These are phyloP conservation scores for Digitonthophagus gazella DNA, from an alignment of 2,888 invertebrate genomes.

Conservation along the genomic window DNA sequence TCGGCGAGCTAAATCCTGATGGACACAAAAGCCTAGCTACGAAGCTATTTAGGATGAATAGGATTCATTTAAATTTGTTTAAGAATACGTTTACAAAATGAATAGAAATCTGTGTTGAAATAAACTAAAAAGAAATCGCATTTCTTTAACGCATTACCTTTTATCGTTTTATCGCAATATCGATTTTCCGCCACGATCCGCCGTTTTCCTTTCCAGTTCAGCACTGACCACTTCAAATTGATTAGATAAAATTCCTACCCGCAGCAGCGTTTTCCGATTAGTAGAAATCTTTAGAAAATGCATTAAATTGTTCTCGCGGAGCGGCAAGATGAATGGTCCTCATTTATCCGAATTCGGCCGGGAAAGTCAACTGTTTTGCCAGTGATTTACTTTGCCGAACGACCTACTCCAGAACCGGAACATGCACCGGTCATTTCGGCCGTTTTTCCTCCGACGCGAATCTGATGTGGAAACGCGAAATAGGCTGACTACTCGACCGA, in stretches of 20 bases:
- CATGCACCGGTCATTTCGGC: background rate
- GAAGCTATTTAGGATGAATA: background rate
- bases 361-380: constrained; percentile 14
- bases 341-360: constrained; percentile 8
- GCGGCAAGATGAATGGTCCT: constrained; percentile 12
- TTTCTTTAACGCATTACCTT: background rate
- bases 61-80: too few relatives aligned
- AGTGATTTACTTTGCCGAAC: constrained; percentile 6
- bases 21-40: background rate
- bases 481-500: background rate
- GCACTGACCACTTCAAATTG: background rate
- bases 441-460: background rate
- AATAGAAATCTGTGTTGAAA: too few relatives aligned
- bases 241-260: constrained; percentile 4
- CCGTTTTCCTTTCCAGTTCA: background rate
- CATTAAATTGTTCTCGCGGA: constrained; percentile 13
- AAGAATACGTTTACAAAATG: too few relatives aligned
- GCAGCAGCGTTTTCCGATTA: background rate
- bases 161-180: background rate
- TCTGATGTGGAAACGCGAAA: background rate
- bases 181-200: background rate
- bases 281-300: constrained; percentile 7
- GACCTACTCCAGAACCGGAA: constrained; percentile 2
- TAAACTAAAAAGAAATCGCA: background rate
- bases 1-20: background rate